Percentiles rank a stretch among this genome's conserved stretches.
Conservation (phyloP, 2,113 vertebrate species). For the Lynx canadensis region DNA sequence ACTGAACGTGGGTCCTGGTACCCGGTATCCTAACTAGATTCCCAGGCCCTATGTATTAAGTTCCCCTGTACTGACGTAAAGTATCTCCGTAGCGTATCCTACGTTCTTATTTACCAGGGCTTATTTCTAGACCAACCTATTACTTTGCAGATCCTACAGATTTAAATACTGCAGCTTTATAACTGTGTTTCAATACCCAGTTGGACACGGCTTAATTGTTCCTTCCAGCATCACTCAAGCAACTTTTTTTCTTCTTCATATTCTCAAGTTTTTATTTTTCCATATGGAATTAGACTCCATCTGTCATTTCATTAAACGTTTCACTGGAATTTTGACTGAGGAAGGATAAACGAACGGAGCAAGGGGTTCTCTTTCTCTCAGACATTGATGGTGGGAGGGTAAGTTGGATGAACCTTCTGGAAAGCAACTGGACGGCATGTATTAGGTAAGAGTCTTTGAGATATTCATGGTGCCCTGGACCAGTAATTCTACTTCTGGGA, state of each 20-base stretch:
- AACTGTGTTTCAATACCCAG: not conserved
- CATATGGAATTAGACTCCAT: not conserved
- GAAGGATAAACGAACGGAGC: not conserved
- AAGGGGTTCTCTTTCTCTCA: not conserved
- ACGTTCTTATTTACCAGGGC: not conserved
- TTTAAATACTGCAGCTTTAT: not conserved
- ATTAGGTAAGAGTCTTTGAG: not conserved
- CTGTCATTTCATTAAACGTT: not conserved
- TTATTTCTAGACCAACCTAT: not conserved
- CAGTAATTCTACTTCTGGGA: not conserved
- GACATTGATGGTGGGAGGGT: too few relatives aligned
- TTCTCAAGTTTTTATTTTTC: not conserved
- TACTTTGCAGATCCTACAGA: not conserved
- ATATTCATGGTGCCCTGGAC: not conserved
- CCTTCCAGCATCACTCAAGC: not conserved
- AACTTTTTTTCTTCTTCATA: not conserved
- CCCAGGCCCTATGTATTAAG: not conserved
- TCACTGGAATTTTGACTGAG: not conserved
- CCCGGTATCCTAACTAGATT: not conserved
- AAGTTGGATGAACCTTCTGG: not conserved
- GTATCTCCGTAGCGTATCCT: not conserved
- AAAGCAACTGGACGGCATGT: not conserved
- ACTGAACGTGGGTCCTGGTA: not conserved
- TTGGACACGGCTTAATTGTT: not conserved
- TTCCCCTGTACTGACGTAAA: not conserved